Percentiles rank a stretch among this genome's conserved stretches.
Evolutionary conservation across 2,113 vertebrate genomes (phyloP).

Genomic region (Pangasianodon gigas): DNA sequence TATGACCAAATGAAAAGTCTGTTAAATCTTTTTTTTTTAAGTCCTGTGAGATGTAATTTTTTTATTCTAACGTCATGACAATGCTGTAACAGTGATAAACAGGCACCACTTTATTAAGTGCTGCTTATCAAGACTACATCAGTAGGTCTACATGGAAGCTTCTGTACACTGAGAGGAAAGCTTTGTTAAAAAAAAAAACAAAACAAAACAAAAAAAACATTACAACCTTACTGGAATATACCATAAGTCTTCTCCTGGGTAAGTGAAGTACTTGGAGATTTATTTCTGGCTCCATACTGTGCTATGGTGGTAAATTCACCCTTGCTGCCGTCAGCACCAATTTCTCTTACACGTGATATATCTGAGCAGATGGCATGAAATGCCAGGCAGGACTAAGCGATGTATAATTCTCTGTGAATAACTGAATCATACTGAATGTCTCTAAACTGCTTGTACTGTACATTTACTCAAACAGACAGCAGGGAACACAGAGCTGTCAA

Average conservation of each 20-base stretch:
- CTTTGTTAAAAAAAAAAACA: background rate
- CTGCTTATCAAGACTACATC: background rate
- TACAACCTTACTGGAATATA: background rate
- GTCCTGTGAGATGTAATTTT: background rate
- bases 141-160: background rate
- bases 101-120: background rate
- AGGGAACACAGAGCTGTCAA: background rate
- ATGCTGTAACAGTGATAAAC: background rate
- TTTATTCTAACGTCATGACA: background rate
- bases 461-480: background rate
- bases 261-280: background rate
- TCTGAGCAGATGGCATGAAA: background rate
- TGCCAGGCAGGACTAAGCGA: background rate
- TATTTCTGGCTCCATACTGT: background rate
- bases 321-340: background rate
- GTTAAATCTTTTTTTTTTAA: background rate
- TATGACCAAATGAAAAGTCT: background rate
- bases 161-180: background rate
- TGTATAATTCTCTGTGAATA: background rate
- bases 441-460: background rate
- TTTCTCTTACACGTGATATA: background rate
- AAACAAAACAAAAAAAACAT: background rate
- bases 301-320: background rate
- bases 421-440: background rate
- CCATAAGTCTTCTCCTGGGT: background rate